phyloP scores from a whole-genome alignment of 2,797 vertebrate genomes.

The Acanthurus tractus region DNA sequence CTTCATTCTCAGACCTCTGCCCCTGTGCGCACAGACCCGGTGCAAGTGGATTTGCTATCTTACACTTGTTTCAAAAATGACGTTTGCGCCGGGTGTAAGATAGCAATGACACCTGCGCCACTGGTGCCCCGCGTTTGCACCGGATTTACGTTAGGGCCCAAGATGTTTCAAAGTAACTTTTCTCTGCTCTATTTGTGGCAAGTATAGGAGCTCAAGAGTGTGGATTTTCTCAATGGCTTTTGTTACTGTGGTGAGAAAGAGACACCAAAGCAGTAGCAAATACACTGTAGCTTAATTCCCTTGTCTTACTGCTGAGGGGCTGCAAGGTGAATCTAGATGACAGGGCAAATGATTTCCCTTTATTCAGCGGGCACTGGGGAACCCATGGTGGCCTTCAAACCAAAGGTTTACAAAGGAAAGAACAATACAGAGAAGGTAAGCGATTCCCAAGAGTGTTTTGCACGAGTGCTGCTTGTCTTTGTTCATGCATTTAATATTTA shows the following conservation, averaged over 20 bases:
- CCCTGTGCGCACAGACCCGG: no score
- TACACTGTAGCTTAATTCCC: slow-evolving; percentile 19
- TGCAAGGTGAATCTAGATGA: slow-evolving; percentile 73
- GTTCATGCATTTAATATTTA: slow-evolving; percentile 74
- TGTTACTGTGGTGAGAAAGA: slow-evolving; percentile 9
- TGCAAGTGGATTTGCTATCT: no score
- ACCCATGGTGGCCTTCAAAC: slow-evolving; percentile 70
- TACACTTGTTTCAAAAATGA: no score
- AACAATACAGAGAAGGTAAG: slow-evolving; percentile 69
- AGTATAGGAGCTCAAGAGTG: not conserved
- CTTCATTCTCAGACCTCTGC: no score
- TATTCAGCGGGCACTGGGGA: slow-evolving; percentile 69
- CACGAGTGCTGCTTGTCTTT: slow-evolving; percentile 55
- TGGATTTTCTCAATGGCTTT: slow-evolving; percentile 26
- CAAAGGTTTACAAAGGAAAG: slow-evolving; percentile 74
- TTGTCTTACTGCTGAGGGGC: slow-evolving; percentile 20
- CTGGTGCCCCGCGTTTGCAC: no score
- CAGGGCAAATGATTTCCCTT: slow-evolving; percentile 68
- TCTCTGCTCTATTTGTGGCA: not conserved
- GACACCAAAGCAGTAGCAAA: slow-evolving; percentile 15
- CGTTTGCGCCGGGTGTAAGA: no score
- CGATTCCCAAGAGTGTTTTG: slow-evolving; percentile 49
- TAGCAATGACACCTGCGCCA: no score
- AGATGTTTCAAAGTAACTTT: slow-evolving; percentile 7
- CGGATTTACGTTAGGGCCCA: no score